Percentiles rank a stretch among this genome's conserved stretches.
phyloP scores from a whole-genome alignment of 2,888 invertebrate species.

The Zele albiditarsus region DNA sequence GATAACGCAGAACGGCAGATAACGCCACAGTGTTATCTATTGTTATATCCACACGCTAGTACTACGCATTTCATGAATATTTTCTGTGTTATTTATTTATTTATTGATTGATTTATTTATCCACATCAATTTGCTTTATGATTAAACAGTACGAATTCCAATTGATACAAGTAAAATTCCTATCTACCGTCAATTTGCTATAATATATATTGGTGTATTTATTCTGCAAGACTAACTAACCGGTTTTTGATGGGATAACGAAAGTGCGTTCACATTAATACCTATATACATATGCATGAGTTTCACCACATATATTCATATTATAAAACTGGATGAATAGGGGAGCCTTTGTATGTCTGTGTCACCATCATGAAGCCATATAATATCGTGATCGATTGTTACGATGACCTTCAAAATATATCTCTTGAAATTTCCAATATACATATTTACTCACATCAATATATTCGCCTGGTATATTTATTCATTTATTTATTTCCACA shows the following conservation, averaged over 20 bases:
- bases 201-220: not conserved
- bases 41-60: not conserved
- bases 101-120: not conserved
- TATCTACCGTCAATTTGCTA: not conserved
- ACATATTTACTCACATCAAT: not conserved
- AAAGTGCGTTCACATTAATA: not conserved
- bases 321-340: conserved; percentile 4
- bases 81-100: not conserved
- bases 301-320: not conserved
- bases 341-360: not conserved
- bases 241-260: not conserved
- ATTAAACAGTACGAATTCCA: not conserved
- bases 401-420: not conserved
- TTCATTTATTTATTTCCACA: not conserved
- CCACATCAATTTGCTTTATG: not conserved
- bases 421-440: not conserved
- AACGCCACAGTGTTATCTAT: not conserved
- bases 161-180: not conserved
- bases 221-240: not conserved
- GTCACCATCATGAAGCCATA: conserved; percentile 19
- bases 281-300: conserved; percentile 22
- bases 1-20: not conserved
- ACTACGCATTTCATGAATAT: not conserved
- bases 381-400: conserved; percentile 22
- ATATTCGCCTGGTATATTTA: not conserved